Percentiles rank a stretch among this genome's conserved stretches.
These are phyloP conservation scores for Drosophila insularis DNA, from an alignment of 1,140 invertebrate genomes.

Conservation along the genomic window DNA sequence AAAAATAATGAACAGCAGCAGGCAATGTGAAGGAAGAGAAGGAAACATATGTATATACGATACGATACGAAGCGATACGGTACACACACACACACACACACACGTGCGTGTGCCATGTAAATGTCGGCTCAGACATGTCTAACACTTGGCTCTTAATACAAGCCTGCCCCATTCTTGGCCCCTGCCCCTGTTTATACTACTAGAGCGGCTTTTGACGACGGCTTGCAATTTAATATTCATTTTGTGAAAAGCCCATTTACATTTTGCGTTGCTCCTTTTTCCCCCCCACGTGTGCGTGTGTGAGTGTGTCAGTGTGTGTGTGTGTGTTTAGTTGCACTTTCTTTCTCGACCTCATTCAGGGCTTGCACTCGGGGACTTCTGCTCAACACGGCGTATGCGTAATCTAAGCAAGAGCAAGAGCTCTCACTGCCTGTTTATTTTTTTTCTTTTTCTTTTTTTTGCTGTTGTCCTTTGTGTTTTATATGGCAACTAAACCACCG, in stretches of 20 bases:
- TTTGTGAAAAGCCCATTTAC: conserved; percentile 75
- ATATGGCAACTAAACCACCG: background rate
- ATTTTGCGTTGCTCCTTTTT: conserved; percentile 61
- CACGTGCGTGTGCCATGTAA: conserved; percentile 30
- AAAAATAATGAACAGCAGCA: background rate
- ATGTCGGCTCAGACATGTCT: conserved; percentile 57
- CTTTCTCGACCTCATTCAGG: conserved; percentile 49
- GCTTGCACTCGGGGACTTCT: conserved; percentile 19
- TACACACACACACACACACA: background rate
- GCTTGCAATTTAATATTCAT: conserved; percentile 76
- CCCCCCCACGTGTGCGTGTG: conserved; percentile 16
- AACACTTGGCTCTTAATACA: conserved; percentile 42
- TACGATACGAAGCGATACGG: background rate
- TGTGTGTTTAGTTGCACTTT: conserved; percentile 52
- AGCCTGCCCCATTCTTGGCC: background rate
- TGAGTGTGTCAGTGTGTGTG: conserved; percentile 37
- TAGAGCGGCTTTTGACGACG: conserved; percentile 17
- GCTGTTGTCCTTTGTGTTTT: conserved; percentile 24
- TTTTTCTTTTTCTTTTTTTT: conserved; percentile 1
- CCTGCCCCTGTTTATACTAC: background rate
- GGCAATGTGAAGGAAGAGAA: too few relatives aligned
- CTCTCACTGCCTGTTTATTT: conserved; percentile 11
- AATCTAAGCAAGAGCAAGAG: conserved; percentile 61
- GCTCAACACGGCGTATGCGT: conserved; percentile 66
- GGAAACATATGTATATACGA: background rate